Evolutionary conservation across 2,797 vertebrate species (phyloP).

Genomic region (Parambassis ranga): DNA sequence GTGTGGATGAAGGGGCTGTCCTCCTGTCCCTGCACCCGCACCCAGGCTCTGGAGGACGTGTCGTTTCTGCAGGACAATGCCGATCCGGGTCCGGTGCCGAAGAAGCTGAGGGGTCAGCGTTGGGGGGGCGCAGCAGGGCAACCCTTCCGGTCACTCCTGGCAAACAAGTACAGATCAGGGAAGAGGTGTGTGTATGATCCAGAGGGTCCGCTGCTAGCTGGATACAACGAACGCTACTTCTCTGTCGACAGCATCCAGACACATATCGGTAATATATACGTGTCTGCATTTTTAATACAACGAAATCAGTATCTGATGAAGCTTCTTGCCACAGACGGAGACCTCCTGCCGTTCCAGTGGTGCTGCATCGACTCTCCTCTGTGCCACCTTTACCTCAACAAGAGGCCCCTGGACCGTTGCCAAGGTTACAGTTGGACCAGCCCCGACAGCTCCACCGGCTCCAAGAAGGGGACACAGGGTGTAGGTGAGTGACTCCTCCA

Average conservation of each 20-base stretch:
- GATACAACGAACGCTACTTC: slow-evolving; percentile 83
- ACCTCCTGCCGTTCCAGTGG: slow-evolving; percentile 85
- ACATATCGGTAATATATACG: slow-evolving; percentile 74
- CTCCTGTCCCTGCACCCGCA: slow-evolving; percentile 80
- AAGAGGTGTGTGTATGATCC: slow-evolving; percentile 82
- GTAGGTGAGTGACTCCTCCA: slow-evolving; percentile 70
- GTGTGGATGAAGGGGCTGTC: slow-evolving; percentile 69
- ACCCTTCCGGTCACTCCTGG: slow-evolving; percentile 74
- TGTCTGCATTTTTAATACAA: no score
- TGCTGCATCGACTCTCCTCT: slow-evolving; percentile 81
- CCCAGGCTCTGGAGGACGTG: slow-evolving; percentile 77
- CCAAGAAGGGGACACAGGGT: slow-evolving; percentile 65
- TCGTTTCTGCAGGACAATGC: slow-evolving; percentile 72
- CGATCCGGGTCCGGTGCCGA: slow-evolving; percentile 39
- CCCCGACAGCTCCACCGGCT: slow-evolving; percentile 9
- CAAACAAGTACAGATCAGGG: slow-evolving; percentile 74
- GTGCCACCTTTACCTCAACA: slow-evolving; percentile 79
- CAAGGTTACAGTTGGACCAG: slow-evolving; percentile 73
- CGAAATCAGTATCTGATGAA: not conserved
- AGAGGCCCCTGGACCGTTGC: slow-evolving; percentile 82
- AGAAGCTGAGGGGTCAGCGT: slow-evolving; percentile 65
- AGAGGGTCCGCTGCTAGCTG: slow-evolving; percentile 79
- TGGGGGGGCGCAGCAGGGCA: slow-evolving; percentile 71
- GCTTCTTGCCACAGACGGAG: slow-evolving; percentile 70
- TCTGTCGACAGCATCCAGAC: slow-evolving; percentile 58